Evolutionary conservation across 2,797 vertebrate species (phyloP).

Genomic region (Merluccius polli): DNA sequence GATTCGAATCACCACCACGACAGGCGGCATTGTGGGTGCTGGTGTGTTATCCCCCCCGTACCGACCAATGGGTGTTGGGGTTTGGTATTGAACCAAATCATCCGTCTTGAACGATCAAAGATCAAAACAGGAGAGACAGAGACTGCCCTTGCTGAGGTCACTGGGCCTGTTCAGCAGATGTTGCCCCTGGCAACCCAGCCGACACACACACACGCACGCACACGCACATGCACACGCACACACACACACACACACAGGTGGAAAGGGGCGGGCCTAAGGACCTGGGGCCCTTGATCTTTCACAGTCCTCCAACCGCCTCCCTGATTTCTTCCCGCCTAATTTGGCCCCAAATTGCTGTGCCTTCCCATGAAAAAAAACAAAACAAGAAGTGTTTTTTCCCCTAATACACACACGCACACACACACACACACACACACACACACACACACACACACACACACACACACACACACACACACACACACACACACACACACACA

Average conservation of each 20-base stretch:
- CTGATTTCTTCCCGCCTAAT: slow-evolving; percentile 41
- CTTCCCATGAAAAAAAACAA: too few species aligned
- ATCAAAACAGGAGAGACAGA: slow-evolving; percentile 17
- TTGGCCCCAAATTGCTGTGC: slow-evolving; percentile 42
- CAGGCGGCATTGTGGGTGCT: slow-evolving; percentile 3
- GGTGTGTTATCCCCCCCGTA: too few species aligned
- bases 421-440: too few species aligned
- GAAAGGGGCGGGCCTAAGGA: slow-evolving; percentile 25
- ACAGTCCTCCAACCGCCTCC: slow-evolving; percentile 32
- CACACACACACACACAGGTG: slow-evolving; percentile 7
- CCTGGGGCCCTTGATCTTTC: slow-evolving; percentile 34
- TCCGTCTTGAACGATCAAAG: neutral
- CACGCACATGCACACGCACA: too few species aligned
- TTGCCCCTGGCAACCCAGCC: neutral
- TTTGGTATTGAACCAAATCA: too few species aligned
- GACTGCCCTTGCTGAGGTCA: slow-evolving; percentile 47
- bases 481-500: too few species aligned
- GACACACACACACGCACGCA: too few species aligned
- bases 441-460: too few species aligned
- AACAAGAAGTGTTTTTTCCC: too few species aligned
- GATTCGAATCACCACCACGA: slow-evolving; percentile 12
- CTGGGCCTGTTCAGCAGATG: slow-evolving; percentile 61
- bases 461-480: too few species aligned
- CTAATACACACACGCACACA: too few species aligned
- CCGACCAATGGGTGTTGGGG: too few species aligned